These are phyloP conservation scores for Trichomycterus rosablanca DNA, from an alignment of 2,113 vertebrate species.

Conservation along the genomic window DNA sequence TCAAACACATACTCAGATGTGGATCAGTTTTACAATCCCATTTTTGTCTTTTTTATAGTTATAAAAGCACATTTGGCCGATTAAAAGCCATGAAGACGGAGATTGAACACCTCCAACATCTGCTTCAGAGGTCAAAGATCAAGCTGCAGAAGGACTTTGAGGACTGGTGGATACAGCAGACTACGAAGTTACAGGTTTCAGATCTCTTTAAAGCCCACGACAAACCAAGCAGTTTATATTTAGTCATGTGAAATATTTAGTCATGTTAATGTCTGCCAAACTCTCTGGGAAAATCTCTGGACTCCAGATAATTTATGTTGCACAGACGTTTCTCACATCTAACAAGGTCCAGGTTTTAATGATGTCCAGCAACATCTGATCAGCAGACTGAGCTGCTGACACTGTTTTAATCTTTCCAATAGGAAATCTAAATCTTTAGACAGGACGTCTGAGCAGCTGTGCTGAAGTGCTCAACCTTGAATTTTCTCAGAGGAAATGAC, in stretches of 20 bases:
- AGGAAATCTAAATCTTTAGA: conserved; percentile 43
- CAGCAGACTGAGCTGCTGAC: conserved; percentile 42
- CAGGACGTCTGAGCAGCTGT: no score
- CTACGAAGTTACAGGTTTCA: conserved; percentile 71
- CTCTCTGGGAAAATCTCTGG: not conserved
- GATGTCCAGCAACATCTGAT: conserved; percentile 51
- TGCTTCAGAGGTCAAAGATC: conserved; percentile 78
- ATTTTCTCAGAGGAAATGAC: conserved; percentile 42
- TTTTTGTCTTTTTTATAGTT: conserved; percentile 62
- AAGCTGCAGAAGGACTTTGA: conserved; percentile 87
- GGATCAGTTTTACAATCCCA: conserved; percentile 6
- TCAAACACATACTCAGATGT: no score
- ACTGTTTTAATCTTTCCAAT: conserved; percentile 45
- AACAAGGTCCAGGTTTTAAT: conserved; percentile 36
- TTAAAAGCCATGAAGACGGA: conserved; percentile 86
- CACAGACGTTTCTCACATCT: conserved; percentile 22
- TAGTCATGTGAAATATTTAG: no score
- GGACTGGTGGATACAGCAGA: conserved; percentile 81
- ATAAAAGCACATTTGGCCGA: conserved; percentile 67
- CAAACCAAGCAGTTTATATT: not conserved
- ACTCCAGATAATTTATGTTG: not conserved
- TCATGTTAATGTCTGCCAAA: not conserved
- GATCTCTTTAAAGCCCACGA: not conserved
- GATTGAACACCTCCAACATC: conserved; percentile 87
- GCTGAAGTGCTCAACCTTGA: conserved; percentile 39